Percentiles rank a stretch among this genome's conserved stretches.
Conservation (phyloP, 2,888 invertebrate species). For the Idaea biselata region DNA sequence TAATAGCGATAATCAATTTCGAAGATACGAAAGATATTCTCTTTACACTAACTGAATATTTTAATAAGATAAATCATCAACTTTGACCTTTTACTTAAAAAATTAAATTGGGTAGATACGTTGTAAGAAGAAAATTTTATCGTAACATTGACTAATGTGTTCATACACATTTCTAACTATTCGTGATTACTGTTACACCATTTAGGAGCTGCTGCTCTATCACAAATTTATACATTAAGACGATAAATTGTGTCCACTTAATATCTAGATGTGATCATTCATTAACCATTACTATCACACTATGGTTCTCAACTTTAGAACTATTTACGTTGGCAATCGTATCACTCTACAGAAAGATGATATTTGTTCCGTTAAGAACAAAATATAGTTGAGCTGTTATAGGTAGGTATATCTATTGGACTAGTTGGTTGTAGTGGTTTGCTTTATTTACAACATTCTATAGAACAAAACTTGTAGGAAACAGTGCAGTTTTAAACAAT, state of each 20-base stretch:
- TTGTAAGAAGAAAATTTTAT: constrained; percentile 42
- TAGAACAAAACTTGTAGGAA: no score
- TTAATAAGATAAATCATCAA: constrained; percentile 54
- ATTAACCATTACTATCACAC: constrained; percentile 55
- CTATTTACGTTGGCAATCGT: not conserved
- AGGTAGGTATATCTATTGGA: no score
- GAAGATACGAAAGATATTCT: constrained; percentile 35
- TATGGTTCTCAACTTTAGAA: constrained; percentile 19
- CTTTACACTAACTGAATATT: constrained; percentile 37
- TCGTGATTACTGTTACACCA: constrained; percentile 62
- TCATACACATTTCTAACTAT: constrained; percentile 48
- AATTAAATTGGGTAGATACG: constrained; percentile 50
- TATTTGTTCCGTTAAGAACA: no score
- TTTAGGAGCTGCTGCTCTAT: constrained; percentile 63
- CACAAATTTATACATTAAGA: constrained; percentile 64
- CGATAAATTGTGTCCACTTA: constrained; percentile 71
- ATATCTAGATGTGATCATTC: constrained; percentile 69
- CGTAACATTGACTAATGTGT: constrained; percentile 66
- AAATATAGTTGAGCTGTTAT: no score
- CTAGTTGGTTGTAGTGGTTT: no score
- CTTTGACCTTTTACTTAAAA: constrained; percentile 56
- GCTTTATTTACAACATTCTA: no score
- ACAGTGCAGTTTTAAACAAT: no score
- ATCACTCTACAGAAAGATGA: no score
- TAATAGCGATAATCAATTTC: constrained; percentile 39